Evolutionary conservation across 2,797 vertebrate species (phyloP).

Genomic region (Neopelma chrysocephalum): DNA sequence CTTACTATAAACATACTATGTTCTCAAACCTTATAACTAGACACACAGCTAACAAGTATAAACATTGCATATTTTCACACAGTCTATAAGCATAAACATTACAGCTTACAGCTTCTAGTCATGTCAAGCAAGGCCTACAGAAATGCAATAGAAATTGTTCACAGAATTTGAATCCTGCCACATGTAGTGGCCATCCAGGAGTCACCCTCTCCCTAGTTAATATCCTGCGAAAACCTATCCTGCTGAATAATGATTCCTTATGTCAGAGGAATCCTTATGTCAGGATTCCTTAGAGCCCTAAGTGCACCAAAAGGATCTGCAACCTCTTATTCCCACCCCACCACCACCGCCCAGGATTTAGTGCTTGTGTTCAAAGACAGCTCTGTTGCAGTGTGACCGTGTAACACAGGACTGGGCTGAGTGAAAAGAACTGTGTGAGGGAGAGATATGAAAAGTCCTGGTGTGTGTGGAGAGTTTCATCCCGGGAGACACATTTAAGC

Average conservation of each 20-base stretch:
- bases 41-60: too few relatives aligned
- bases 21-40: too few relatives aligned
- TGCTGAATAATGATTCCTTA: not conserved
- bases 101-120: too few relatives aligned
- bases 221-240: not conserved
- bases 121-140: too few relatives aligned
- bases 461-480: not conserved
- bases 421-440: not conserved
- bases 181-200: not conserved
- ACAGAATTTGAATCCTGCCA: too few relatives aligned
- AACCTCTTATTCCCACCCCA: not conserved
- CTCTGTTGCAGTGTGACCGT: not conserved
- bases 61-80: too few relatives aligned
- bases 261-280: not conserved
- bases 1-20: too few relatives aligned
- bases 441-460: not conserved
- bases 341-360: not conserved
- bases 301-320: not conserved
- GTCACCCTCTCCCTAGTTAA: not conserved
- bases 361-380: not conserved
- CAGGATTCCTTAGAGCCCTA: not conserved
- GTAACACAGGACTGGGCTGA: not conserved
- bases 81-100: too few relatives aligned
- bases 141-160: too few relatives aligned
- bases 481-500: not conserved